Percentiles rank a stretch among this genome's conserved stretches.
Conservation (phyloP, 2,888 invertebrate species). For the Calliopum simillimum region DNA sequence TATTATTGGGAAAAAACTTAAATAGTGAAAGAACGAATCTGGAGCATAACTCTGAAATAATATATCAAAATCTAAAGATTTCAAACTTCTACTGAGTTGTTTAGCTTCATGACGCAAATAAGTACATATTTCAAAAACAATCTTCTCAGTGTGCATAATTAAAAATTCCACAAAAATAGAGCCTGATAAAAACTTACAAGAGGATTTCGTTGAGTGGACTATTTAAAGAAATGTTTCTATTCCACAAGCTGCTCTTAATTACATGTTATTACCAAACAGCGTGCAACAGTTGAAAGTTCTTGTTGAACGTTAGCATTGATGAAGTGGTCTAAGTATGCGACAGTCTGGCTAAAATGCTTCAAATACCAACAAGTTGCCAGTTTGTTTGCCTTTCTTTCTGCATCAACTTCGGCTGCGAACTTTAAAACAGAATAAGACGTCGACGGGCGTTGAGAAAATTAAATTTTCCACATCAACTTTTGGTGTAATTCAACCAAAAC, state of each 20-base stretch:
- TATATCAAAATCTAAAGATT: no score
- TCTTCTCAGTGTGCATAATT: no score
- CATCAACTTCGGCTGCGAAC: background rate
- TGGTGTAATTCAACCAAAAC: no score
- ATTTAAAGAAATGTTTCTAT: constrained; percentile 26
- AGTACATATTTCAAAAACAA: no score
- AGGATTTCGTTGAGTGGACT: constrained; percentile 9
- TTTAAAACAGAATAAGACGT: background rate
- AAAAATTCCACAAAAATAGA: no score
- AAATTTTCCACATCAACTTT: no score
- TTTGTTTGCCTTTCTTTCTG: background rate
- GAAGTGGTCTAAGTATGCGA: constrained; percentile 7
- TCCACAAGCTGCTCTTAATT: constrained; percentile 29
- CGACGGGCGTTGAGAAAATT: background rate
- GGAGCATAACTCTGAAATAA: no score
- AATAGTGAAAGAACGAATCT: no score
- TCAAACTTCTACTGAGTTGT: no score
- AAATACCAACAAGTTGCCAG: background rate
- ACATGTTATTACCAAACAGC: constrained; percentile 13
- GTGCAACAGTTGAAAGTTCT: constrained; percentile 7
- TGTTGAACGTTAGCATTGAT: background rate
- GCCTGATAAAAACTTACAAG: no score
- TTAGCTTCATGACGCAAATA: no score
- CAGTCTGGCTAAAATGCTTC: background rate
- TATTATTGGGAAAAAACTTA: no score